Evolutionary conservation across 2,113 vertebrate genomes (phyloP), one percentile per base, ranked within the genome.

Genomic region (Amphiprion percula): DNA sequence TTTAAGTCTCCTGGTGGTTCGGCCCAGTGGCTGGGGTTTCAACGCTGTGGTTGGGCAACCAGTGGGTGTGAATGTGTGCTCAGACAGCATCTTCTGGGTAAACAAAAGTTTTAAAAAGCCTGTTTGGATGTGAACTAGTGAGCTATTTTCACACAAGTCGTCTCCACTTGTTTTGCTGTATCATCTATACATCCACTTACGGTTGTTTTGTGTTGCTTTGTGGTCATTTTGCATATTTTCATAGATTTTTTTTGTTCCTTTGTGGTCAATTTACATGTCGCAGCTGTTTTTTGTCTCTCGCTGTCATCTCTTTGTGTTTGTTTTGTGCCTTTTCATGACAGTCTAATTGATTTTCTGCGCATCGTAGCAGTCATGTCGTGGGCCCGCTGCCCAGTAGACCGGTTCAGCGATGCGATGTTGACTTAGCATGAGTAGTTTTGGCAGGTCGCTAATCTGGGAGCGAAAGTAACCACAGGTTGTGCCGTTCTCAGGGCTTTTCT

Each of bases 401-500:
- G 11, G 41, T 44, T 44, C 41, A 15, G 12, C 4, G 14, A 44
- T 14, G 11, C 41, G 3, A 12, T 44, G 11, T 44, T 44, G 41
- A 44, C 3, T 1, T 15, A 44, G 41, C 12, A 44, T 44, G 41
- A 44, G 41, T 44, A 15, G 4, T 44, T 44, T 44, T 44, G 41
- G 41, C 41, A 44, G 12, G 14, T 44, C 14, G 41, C 14, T 68
- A 54, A 66, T 30, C 28, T 1, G 19, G 12, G 30, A 56, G 62
- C 33, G 21, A 26, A 69, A 60, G 11, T 60, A 47, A 1, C n/a
- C 11, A 17, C 69, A 9, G 37, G 11, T 33, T 68, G 54, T 16
- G 63, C 71, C 73, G 65, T 74, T 47, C 65, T 58, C 49, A 71
- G 50, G 30, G n/a, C 44, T 54, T 77, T 64, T 68, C 44, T 66